Evolutionary conservation across 2,113 vertebrate species (phyloP).

Genomic region (Thamnaconus septentrionalis): DNA sequence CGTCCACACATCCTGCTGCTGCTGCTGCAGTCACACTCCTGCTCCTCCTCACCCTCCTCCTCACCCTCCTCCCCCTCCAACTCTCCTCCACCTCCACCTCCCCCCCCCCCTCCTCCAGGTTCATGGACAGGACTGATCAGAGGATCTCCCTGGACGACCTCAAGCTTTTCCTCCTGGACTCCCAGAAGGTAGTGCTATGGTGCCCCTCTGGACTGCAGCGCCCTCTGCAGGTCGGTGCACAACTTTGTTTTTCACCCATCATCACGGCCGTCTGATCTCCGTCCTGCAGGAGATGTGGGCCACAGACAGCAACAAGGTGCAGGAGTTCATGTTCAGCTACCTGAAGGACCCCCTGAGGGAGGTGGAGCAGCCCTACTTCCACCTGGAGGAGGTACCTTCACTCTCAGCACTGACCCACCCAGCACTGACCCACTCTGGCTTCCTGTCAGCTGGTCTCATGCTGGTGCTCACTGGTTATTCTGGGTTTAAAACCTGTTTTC

Average conservation of each 20-base stretch:
- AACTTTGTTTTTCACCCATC: slow-evolving; percentile 20
- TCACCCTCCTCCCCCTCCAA: too few species aligned
- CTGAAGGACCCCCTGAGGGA: slow-evolving; percentile 94
- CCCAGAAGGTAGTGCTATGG: slow-evolving; percentile 82
- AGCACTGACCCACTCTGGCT: neutral
- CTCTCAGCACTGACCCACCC: neutral
- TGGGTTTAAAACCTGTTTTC: slow-evolving; percentile 22
- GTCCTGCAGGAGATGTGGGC: slow-evolving; percentile 88
- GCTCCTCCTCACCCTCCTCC: neutral
- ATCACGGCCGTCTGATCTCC: too few species aligned
- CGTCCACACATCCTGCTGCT: too few species aligned
- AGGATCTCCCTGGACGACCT: slow-evolving; percentile 86
- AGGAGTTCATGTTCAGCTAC: slow-evolving; percentile 93
- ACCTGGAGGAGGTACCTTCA: slow-evolving; percentile 86
- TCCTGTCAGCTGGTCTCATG: neutral
- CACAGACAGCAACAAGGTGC: slow-evolving; percentile 84
- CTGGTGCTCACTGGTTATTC: slow-evolving; percentile 9
- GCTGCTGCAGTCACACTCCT: neutral
- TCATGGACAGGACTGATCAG: slow-evolving; percentile 84
- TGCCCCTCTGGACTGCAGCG: neutral
- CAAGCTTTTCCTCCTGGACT: slow-evolving; percentile 88
- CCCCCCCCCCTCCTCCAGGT: slow-evolving; percentile 65
- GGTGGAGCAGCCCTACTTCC: slow-evolving; percentile 93
- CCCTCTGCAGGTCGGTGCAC: neutral
- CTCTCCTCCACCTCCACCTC: too few species aligned